Base-by-base conservation (phyloP, 2,888 invertebrate genomes). In the Tillus elongatus region DNA sequence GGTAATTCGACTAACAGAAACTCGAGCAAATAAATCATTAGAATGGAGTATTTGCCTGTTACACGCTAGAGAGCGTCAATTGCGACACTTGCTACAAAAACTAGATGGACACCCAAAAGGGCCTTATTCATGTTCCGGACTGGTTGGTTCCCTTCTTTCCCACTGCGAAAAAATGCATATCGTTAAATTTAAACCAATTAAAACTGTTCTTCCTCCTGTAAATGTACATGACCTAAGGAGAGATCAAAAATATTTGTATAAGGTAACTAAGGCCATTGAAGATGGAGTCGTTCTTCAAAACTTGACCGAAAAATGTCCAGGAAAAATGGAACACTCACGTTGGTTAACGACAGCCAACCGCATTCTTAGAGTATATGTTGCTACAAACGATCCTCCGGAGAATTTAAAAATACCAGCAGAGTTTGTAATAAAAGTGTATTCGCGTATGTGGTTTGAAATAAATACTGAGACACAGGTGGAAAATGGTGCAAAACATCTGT, bases 41-140 rank as follows among this genome's bases (percentile, higher is more conserved):
- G 47, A 52, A 38, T 51, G 47, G 50, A 31, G 33, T 33, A 34
- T 51, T 14, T 51, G 47, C 29, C 19, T 42, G 16, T 33, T 52
- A 3, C 47, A 50, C 35, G 40, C 37, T 14, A 51, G 49, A 41
- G 52, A 51, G 32, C 32, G 46, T 16, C 46, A 41, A 1, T 31
- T 51, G 2, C 30, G 47, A 4, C 48, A 53, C 42, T 44, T 53
- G 16, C 44, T 53, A 33, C 11, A 32, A 6, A 13, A 30, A 11
- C 28, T 51, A 14, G 45, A 53, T 41, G 50, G 51, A 2, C 26
- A 13, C 10, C 52, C 47, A 10, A 40, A 40, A 16, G 52, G 52
- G 8, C 53, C 53, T 11, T 29, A 4, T 15, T 27, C 32, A 3
- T 53, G 43, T 37, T 40, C 40, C 9, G 51, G 51, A 4, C 39